phyloP scores from a whole-genome alignment of 2,888 invertebrate species.

The Pantelozetes paolii region DNA sequence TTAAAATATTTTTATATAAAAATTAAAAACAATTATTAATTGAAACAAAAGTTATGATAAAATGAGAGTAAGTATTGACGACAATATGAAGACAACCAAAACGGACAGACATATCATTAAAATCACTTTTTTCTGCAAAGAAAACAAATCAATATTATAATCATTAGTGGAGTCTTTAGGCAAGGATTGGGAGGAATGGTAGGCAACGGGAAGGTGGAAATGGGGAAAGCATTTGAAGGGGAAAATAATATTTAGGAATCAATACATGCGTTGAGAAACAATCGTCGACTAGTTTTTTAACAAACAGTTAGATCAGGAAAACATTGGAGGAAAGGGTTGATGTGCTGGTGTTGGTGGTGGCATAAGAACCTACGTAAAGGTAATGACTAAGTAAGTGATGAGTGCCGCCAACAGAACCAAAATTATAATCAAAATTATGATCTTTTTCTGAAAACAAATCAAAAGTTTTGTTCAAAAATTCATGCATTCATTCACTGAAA shows the following conservation, averaged over 20 bases:
- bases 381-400: conserved; percentile 13
- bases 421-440: not conserved
- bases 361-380: not conserved
- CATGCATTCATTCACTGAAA: not conserved
- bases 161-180: not conserved
- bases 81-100: conserved; percentile 4
- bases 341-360: too few species aligned
- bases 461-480: not conserved
- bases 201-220: not conserved
- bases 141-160: not conserved
- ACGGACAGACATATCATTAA: conserved; percentile 2
- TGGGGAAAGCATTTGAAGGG: not conserved
- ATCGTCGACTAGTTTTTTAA: not conserved
- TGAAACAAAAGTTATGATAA: not conserved
- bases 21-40: not conserved
- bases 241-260: not conserved
- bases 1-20: not conserved
- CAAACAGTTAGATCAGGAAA: not conserved
- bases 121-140: conserved; percentile 21
- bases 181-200: not conserved
- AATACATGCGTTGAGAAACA: not conserved
- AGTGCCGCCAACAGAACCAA: conserved; percentile 17
- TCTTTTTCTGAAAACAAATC: conserved; percentile 5
- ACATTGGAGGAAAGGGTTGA: not conserved
- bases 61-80: not conserved